Base-by-base conservation (phyloP, 2,797 vertebrate species). In the Oreochromis grahami region DNA sequence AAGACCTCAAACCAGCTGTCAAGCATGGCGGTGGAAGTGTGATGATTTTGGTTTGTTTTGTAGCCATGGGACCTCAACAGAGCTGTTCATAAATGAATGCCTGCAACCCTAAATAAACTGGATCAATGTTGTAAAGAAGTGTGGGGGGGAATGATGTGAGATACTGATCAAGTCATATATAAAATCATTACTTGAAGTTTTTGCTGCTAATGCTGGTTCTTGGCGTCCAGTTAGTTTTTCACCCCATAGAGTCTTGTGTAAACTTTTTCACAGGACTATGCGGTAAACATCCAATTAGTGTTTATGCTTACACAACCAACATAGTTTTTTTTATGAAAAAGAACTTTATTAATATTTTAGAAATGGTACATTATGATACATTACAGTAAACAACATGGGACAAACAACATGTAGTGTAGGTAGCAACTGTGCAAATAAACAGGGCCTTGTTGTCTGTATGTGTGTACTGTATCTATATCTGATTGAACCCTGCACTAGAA, bases 341-440 rank as follows among this genome's bases (percentile, higher is more conserved):
- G 87, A 91, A 90, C 81, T 94, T 93, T 94, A 94, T 92, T 93
- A 58, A 94, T 93, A 93, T 93, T 95, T 95, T 86, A 93, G 89
- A 94, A 96, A 95, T 92, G 92, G 90, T 95, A 95, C 93, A 93
- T 92, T 93, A 94, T 93, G 87, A 91, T 93, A 96, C 94, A 95
- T 89, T 92, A 93, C 90, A 93, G 87, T 87, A 93, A 92, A 95
- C 89, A 94, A 95, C 91, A 92, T 90, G 90, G 88, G 89, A 94
- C 90, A 90, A 94, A 91, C 92, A 93, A 92, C 93, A 93, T 92
- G 92, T 94, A 93, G 86, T 91, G 92, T 92, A 89, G 92, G 91
- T 93, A 93, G 90, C 85, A 89, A 91, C 63, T 96, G 95, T 96
- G 95, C 95, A 96, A 95, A 90, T 84, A 78, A 92, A 90, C 92